Evolutionary conservation across 2,888 invertebrate genomes (phyloP).

Genomic region (Zaprionus bogoriensis): DNA sequence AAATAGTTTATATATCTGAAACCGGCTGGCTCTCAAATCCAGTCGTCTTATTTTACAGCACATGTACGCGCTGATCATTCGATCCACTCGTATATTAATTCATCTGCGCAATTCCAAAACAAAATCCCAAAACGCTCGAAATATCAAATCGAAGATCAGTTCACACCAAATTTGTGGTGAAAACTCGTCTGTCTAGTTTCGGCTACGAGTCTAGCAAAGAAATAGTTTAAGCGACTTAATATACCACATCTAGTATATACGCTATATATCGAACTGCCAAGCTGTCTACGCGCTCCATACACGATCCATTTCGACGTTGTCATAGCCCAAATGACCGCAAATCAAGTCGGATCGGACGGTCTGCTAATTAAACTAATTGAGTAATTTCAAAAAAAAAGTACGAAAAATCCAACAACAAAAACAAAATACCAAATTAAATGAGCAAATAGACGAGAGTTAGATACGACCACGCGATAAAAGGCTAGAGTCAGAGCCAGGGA

Average conservation of each 20-base stretch:
- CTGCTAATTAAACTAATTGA: slow-evolving; percentile 81
- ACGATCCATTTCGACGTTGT: slow-evolving; percentile 53
- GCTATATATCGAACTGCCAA: slow-evolving; percentile 10
- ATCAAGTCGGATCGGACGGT: slow-evolving; percentile 56
- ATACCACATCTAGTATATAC: background rate
- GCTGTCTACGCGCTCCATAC: slow-evolving; percentile 22
- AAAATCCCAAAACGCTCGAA: background rate
- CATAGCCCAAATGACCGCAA: slow-evolving; percentile 47
- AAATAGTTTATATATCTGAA: too few species aligned
- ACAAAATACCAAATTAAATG: slow-evolving; percentile 70
- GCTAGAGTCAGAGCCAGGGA: background rate
- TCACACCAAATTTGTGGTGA: slow-evolving; percentile 11
- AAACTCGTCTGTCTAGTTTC: slow-evolving; percentile 41
- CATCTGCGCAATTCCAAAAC: background rate
- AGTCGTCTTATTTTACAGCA: too few species aligned
- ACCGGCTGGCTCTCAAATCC: too few species aligned
- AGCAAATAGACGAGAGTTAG: slow-evolving; percentile 57
- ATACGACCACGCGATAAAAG: slow-evolving; percentile 3
- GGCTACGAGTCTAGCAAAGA: background rate
- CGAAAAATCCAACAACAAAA: slow-evolving; percentile 66
- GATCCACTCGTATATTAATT: background rate
- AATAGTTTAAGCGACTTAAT: background rate
- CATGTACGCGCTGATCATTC: background rate
- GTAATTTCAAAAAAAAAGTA: slow-evolving; percentile 73
- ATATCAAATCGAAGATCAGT: background rate